Evolutionary conservation across 2,888 invertebrate genomes (phyloP), one percentile per base, ranked within the genome.

Genomic region (Peribatodes rhomboidaria): DNA sequence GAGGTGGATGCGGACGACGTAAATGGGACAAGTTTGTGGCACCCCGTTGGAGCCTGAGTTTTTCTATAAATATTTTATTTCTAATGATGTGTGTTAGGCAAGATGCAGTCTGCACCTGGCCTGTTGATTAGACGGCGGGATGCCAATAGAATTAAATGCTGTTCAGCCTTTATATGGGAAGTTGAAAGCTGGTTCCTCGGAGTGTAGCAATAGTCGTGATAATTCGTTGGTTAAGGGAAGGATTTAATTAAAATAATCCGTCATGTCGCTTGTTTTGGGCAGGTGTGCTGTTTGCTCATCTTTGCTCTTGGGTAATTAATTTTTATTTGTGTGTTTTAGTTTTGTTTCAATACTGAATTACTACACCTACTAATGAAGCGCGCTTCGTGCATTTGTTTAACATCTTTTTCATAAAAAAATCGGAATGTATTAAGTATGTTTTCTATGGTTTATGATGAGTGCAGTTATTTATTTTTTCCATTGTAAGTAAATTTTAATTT

Each of bases 1-100:
- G 86, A 78, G 77, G 74, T 74, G 83, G 76, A 73, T 83, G 72
- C 80, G 72, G 79, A 84, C 77, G 69, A 75, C 74, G 70, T 78
- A 80, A 80, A 81, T 79, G 78, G 76, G 80, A 76, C 79, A 78
- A 81, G 74, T 81, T 80, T 78, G 68, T 68, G 71, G 70, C 66
- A 71, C 73, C 77, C 73, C 67, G 61, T 78, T 77, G 66, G 72
- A 76, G 49, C 61, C 56, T 57, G 68, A 63, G 67, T 73, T 79
- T 73, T 73, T 69, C 73, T 73, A 80, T 78, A 77, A 81, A 78
- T 79, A 76, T 76, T 81, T 80, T 77, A 80, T 73, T 75, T 67
- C 70, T 69, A 69, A 67, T 63, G 64, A 66, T 68, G 68, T 61
- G 67, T 63, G 68, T 53, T 62, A 41, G 42, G 67, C 46, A 62